These are phyloP conservation scores for Ceraclea dissimilis DNA, from an alignment of 2,888 invertebrate genomes.

Conservation along the genomic window DNA sequence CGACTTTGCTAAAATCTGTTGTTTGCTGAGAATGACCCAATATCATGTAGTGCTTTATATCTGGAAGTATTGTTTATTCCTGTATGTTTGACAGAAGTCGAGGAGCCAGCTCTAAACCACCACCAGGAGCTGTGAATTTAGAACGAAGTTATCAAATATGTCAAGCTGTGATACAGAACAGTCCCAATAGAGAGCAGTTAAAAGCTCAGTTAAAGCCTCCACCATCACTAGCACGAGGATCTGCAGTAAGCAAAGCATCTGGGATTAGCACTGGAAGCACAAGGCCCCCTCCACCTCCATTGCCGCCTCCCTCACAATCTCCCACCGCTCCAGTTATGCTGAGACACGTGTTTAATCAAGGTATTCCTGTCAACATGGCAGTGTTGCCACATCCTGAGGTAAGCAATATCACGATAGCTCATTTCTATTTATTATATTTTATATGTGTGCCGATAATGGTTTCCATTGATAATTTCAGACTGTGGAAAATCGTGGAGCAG, in stretches of 20 bases:
- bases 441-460: no score
- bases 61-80: no score
- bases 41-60: no score
- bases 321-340: constrained; percentile 57
- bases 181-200: constrained; percentile 81
- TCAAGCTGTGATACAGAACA: constrained; percentile 88
- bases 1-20: no score
- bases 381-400: constrained; percentile 40
- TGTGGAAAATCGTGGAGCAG: constrained; percentile 54
- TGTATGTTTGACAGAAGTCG: constrained; percentile 37
- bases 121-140: constrained; percentile 85
- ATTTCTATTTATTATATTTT: no score
- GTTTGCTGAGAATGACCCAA: no score
- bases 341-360: constrained; percentile 52
- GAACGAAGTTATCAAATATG: constrained; percentile 94
- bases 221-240: constrained; percentile 60
- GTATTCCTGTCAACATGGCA: constrained; percentile 36
- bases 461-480: constrained; percentile 37
- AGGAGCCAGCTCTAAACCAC: constrained; percentile 66
- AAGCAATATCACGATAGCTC: background rate
- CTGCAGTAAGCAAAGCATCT: constrained; percentile 30
- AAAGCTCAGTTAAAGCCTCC: constrained; percentile 81
- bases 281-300: constrained; percentile 37
- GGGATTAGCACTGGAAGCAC: constrained; percentile 27
- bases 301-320: constrained; percentile 50